A percentile compares a stretch with the other conserved stretches of the same genome.
These are phyloP conservation scores for Zeus faber DNA, from an alignment of 2,113 vertebrate genomes.

Conservation along the genomic window DNA sequence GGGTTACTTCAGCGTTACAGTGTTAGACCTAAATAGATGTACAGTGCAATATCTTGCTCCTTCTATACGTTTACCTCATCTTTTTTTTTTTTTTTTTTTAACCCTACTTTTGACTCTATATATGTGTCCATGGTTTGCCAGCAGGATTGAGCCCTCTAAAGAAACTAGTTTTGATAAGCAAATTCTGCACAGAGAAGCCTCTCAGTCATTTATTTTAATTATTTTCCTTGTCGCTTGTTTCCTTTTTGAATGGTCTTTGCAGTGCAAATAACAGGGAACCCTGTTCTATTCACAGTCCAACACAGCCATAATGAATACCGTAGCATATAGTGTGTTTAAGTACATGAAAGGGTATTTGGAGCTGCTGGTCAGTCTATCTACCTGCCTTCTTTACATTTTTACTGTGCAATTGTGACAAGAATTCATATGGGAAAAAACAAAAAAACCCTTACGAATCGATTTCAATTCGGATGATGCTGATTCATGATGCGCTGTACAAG, in stretches of 20 bases:
- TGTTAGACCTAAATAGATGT: conserved; percentile 7
- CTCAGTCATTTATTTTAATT: background rate
- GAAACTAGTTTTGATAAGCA: background rate
- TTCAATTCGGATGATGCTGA: background rate
- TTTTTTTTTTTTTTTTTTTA: too few species aligned
- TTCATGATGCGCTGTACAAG: too few species aligned
- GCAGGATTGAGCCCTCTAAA: background rate
- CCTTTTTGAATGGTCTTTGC: conserved; percentile 47
- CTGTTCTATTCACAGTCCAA: conserved; percentile 12
- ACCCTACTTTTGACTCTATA: too few species aligned
- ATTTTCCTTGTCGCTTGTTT: conserved; percentile 35
- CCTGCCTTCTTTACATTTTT: conserved; percentile 54
- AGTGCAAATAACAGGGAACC: conserved; percentile 17
- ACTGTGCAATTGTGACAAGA: conserved; percentile 33
- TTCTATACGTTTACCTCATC: background rate
- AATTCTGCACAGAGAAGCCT: background rate
- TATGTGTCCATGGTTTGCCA: background rate
- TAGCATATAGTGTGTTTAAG: conserved; percentile 28
- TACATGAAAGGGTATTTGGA: conserved; percentile 66
- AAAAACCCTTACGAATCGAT: too few species aligned
- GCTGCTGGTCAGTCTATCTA: conserved; percentile 74
- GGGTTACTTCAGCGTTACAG: conserved; percentile 44
- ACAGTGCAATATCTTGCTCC: conserved; percentile 16
- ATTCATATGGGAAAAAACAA: too few species aligned
- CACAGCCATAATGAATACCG: conserved; percentile 18